Percentiles rank a stretch among this genome's conserved stretches.
These are phyloP conservation scores for Dunckerocampus dactyliophorus DNA, from an alignment of 2,113 vertebrate genomes.

Conservation along the genomic window DNA sequence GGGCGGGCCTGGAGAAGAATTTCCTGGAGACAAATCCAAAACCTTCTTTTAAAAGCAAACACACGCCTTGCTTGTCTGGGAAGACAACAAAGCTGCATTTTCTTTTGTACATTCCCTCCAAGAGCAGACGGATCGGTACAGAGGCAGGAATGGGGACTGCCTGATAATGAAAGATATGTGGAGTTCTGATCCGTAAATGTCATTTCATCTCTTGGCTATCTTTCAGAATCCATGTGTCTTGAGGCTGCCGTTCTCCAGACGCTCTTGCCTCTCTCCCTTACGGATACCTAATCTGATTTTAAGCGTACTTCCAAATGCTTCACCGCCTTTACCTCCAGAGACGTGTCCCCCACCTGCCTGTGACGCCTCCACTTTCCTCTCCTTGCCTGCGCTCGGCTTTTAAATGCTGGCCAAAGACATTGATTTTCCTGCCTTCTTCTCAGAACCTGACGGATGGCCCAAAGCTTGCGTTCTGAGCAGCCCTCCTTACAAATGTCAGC, in stretches of 20 bases:
- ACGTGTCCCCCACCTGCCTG: constrained; percentile 35
- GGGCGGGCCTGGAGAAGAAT: too few relatives aligned
- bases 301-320: constrained; percentile 50
- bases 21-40: too few relatives aligned
- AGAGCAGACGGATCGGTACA: constrained; percentile 43
- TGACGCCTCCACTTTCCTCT: constrained; percentile 9
- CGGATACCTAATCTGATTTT: constrained; percentile 55
- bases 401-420: constrained; percentile 40
- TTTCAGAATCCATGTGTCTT: constrained; percentile 45
- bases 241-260: constrained; percentile 28
- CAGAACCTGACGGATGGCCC: constrained; percentile 10
- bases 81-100: neutral
- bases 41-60: too few relatives aligned
- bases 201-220: constrained; percentile 61
- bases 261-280: neutral
- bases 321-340: constrained; percentile 42
- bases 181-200: constrained; percentile 64
- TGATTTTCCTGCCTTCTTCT: constrained; percentile 34
- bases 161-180: constrained; percentile 41
- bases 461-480: constrained; percentile 34
- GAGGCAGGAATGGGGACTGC: constrained; percentile 26
- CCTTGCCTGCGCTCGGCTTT: constrained; percentile 4
- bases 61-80: neutral
- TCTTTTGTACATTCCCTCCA: constrained; percentile 1
- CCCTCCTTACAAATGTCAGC: constrained; percentile 54